Conservation (phyloP, 2,888 invertebrate genomes). For the Drosophila austrosaltans region DNA sequence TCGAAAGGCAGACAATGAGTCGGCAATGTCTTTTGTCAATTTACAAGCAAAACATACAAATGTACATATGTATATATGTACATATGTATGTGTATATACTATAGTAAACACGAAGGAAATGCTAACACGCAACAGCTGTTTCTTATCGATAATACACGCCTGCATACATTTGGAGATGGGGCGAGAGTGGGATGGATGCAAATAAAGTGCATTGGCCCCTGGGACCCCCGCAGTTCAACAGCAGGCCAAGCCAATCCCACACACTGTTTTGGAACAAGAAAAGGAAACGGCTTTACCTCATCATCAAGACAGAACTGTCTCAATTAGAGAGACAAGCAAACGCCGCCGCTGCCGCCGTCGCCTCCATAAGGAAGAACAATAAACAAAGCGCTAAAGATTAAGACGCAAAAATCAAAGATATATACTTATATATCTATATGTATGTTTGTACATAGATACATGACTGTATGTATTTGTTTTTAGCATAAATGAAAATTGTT, state of each 20-base stretch:
- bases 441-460: neutral
- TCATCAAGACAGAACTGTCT: constrained; percentile 28
- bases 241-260: constrained; percentile 5
- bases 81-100: neutral
- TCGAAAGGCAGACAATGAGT: constrained; percentile 51
- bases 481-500: constrained; percentile 1
- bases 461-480: neutral
- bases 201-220: constrained; percentile 51
- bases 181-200: neutral
- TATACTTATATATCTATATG: neutral
- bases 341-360: constrained; percentile 7
- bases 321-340: constrained; percentile 20
- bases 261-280: neutral
- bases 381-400: constrained; percentile 49
- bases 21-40: constrained; percentile 46
- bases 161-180: neutral
- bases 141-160: constrained; percentile 8
- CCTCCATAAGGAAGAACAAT: constrained; percentile 35
- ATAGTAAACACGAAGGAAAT: constrained; percentile 18
- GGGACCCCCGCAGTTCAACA: neutral
- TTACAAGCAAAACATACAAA: constrained; percentile 18
- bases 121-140: constrained; percentile 24
- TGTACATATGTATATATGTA: neutral
- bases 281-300: constrained; percentile 12
- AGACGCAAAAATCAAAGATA: constrained; percentile 24